phyloP scores from a whole-genome alignment of 2,888 invertebrate species.

The Steinernema hermaphroditum region DNA sequence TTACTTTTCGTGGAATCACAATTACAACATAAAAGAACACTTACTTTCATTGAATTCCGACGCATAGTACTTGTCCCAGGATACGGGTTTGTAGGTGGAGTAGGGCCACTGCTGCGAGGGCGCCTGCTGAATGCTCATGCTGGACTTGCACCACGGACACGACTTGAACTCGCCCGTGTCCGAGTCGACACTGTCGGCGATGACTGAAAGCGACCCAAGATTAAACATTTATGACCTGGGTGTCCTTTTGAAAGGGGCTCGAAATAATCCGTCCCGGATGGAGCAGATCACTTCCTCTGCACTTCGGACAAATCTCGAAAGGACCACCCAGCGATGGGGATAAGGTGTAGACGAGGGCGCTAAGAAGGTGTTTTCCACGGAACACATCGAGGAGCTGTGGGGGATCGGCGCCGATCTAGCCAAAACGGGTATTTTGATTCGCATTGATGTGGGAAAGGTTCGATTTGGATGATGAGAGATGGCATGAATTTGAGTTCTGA shows the following conservation, averaged over 20 bases:
- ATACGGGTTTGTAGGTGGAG: conserved; percentile 56
- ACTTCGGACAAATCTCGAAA: background rate
- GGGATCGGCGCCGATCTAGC: background rate
- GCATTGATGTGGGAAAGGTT: background rate
- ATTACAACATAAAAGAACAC: conserved; percentile 34
- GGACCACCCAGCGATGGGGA: background rate
- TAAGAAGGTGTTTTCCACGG: no score
- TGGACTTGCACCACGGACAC: conserved; percentile 14
- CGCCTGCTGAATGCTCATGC: conserved; percentile 16
- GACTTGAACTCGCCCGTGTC: conserved; percentile 18
- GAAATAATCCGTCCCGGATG: background rate
- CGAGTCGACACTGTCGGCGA: background rate
- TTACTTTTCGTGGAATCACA: no score
- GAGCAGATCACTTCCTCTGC: background rate
- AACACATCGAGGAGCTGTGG: background rate
- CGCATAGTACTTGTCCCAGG: conserved; percentile 63
- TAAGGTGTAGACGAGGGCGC: no score
- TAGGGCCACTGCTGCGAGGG: conserved; percentile 44
- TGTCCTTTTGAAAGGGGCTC: background rate
- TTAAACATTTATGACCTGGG: background rate
- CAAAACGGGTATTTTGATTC: conserved; percentile 5
- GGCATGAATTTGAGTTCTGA: no score
- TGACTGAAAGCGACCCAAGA: background rate
- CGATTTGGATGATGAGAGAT: no score
- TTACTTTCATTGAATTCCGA: conserved; percentile 55